These are phyloP conservation scores for Gryon sp. DNA, from an alignment of 1,140 invertebrate genomes.

Conservation along the genomic window DNA sequence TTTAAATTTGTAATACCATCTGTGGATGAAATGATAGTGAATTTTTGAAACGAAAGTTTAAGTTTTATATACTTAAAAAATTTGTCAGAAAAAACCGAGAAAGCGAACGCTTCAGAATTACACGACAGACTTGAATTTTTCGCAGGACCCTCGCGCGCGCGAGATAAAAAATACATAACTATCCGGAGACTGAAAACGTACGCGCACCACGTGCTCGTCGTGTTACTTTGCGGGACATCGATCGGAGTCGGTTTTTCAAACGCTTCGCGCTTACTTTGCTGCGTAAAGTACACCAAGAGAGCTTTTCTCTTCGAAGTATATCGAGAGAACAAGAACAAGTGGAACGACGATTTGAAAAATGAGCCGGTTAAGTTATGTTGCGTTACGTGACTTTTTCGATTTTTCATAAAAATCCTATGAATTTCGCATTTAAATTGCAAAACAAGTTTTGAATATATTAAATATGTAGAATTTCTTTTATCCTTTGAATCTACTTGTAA, in stretches of 20 bases:
- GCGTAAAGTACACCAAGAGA: conserved; percentile 40
- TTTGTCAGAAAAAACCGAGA: conserved; percentile 3
- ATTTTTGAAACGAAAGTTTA: neutral
- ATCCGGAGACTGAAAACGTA: conserved; percentile 44
- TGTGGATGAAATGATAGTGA: neutral
- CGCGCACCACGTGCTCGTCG: conserved; percentile 68
- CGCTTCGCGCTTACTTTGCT: conserved; percentile 60
- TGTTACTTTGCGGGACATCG: conserved; percentile 74
- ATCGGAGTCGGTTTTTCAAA: conserved; percentile 67
- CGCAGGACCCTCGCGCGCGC: conserved; percentile 7
- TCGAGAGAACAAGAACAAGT: conserved; percentile 24
- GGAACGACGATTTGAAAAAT: conserved; percentile 44
- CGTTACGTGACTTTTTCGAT: conserved; percentile 11
- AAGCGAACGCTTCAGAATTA: conserved; percentile 20
- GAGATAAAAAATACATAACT: conserved; percentile 61
- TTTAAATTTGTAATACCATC: conserved; percentile 27
- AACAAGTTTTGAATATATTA: too few relatives aligned
- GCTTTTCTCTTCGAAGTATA: conserved; percentile 43
- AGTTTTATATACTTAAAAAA: conserved; percentile 16
- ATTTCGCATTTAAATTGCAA: too few relatives aligned
- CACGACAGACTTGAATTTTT: conserved; percentile 26
- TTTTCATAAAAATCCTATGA: neutral
- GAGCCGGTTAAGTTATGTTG: conserved; percentile 2
- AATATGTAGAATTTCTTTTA: too few relatives aligned
- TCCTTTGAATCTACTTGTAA: too few relatives aligned